Percentiles rank a stretch among this genome's conserved stretches.
Conservation (phyloP, 2,888 invertebrate genomes). For the Drosophila aldrichi region DNA sequence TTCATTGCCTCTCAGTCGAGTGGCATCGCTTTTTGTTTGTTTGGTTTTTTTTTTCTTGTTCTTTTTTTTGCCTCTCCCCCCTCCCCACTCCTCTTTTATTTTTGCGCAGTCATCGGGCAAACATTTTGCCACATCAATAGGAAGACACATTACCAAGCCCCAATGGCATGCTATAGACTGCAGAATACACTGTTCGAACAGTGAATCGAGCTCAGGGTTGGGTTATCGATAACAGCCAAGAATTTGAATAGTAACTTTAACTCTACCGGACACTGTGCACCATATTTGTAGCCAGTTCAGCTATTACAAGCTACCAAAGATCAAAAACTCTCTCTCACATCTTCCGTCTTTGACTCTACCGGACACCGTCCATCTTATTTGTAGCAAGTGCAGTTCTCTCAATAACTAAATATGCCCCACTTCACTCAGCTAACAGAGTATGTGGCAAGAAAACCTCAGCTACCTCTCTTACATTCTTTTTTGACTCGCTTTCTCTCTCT, state of each 20-base stretch:
- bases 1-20: conserved; percentile 40
- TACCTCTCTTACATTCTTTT: neutral
- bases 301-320: too few species aligned
- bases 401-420: neutral
- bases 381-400: neutral
- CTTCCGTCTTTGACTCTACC: neutral
- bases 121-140: conserved; percentile 50
- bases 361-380: neutral
- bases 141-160: conserved; percentile 39
- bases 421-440: neutral
- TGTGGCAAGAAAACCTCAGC: neutral
- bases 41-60: conserved; percentile 21
- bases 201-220: too few species aligned
- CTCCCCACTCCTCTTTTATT: conserved; percentile 11
- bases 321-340: neutral
- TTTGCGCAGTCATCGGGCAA: conserved; percentile 60
- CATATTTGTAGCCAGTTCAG: too few species aligned
- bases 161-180: neutral
- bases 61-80: conserved; percentile 9
- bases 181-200: neutral
- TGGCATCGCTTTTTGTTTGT: conserved; percentile 41
- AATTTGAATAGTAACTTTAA: too few species aligned
- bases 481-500: neutral
- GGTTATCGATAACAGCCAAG: neutral
- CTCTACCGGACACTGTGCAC: too few species aligned